Percentiles rank a stretch among this genome's conserved stretches.
Evolutionary conservation across 2,113 vertebrate species (phyloP).

Genomic region (Apteryx mantelli): DNA sequence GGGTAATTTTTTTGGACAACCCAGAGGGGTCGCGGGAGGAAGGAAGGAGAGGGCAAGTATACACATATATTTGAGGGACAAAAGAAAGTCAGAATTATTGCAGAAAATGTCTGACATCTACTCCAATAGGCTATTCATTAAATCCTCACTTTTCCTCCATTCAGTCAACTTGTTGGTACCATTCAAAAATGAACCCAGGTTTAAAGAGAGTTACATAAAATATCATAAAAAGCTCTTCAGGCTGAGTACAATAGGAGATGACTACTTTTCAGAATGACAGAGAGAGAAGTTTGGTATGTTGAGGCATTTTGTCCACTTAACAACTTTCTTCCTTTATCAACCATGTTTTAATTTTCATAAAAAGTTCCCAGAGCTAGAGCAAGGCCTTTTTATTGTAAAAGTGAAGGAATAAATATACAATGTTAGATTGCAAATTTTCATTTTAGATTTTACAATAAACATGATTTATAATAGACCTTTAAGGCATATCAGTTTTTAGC

Average conservation of each 20-base stretch:
- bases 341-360: constrained; percentile 1
- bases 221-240: background rate
- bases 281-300: background rate
- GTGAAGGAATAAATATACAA: constrained; percentile 23
- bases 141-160: background rate
- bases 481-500: background rate
- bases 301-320: constrained; percentile 20
- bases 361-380: background rate
- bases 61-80: background rate
- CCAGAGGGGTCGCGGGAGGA: background rate
- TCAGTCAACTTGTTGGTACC: background rate
- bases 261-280: background rate
- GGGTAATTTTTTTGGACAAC: background rate
- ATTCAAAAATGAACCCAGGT: background rate
- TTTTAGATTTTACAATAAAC: constrained; percentile 14
- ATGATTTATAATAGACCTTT: background rate
- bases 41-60: background rate
- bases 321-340: constrained; percentile 20
- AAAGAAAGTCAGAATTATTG: background rate
- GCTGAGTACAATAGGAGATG: background rate
- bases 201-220: background rate
- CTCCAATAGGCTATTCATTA: background rate
- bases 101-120: background rate
- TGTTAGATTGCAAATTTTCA: background rate
- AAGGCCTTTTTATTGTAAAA: constrained; percentile 14